phyloP scores from a whole-genome alignment of 2,888 invertebrate genomes.

The Phragmatobia fuliginosa region DNA sequence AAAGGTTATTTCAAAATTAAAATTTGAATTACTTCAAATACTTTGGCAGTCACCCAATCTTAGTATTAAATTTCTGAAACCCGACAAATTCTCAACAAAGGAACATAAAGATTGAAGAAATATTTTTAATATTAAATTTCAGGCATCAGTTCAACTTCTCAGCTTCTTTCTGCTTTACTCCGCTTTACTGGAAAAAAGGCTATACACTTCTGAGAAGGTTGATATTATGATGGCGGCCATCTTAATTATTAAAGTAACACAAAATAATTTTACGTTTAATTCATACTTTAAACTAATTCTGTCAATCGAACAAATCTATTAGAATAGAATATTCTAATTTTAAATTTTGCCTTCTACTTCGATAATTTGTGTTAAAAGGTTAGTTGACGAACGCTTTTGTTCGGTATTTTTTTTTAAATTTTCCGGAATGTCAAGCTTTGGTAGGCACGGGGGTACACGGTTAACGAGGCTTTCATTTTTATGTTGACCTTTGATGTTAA shows the following conservation, averaged over 20 bases:
- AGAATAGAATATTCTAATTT: not conserved
- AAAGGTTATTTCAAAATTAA: not conserved
- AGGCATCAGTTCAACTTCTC: too few relatives aligned
- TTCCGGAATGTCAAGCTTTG: not conserved
- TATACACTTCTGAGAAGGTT: too few relatives aligned
- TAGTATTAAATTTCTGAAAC: not conserved
- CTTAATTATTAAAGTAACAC: too few relatives aligned
- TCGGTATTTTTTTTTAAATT: not conserved
- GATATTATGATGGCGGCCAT: too few relatives aligned
- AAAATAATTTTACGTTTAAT: too few relatives aligned
- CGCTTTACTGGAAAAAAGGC: too few relatives aligned
- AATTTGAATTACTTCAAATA: not conserved
- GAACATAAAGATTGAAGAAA: not conserved
- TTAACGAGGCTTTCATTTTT: not conserved
- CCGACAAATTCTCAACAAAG: not conserved
- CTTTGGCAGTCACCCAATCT: not conserved
- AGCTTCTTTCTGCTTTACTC: too few relatives aligned
- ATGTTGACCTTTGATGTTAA: constrained; percentile 4
- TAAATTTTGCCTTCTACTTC: not conserved
- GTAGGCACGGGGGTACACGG: not conserved
- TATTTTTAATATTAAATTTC: not conserved
- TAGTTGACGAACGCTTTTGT: not conserved
- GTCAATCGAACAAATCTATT: not conserved
- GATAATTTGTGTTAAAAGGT: not conserved
- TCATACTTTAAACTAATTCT: not conserved